phyloP scores from a whole-genome alignment of 2,888 invertebrate genomes.

The Oxystoma pomonae region DNA sequence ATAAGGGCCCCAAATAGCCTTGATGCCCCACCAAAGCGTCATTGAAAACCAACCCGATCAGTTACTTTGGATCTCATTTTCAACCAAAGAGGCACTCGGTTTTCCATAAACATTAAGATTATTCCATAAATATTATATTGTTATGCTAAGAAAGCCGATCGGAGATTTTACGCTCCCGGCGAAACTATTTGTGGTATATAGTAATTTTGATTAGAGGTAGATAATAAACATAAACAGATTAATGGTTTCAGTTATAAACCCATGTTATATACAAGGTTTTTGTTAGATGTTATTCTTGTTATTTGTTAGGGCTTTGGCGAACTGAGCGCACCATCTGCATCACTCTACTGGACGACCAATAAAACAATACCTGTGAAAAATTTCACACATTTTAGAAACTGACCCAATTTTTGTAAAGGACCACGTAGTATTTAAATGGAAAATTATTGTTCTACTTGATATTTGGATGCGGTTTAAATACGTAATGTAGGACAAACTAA shows the following conservation, averaged over 20 bases:
- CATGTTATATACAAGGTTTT: conserved; percentile 46
- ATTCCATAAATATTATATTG: conserved; percentile 52
- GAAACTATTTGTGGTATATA: conserved; percentile 52
- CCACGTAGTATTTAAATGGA: too few species aligned
- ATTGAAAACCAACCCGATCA: conserved; percentile 44
- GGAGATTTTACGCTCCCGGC: conserved; percentile 10
- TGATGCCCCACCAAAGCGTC: conserved; percentile 62
- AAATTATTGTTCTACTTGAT: too few species aligned
- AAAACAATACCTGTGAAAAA: too few species aligned
- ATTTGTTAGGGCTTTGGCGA: conserved; percentile 43
- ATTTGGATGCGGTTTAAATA: too few species aligned
- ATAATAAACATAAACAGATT: conserved; percentile 49
- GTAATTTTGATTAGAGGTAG: conserved; percentile 51
- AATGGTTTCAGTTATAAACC: conserved; percentile 49
- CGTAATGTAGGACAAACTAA: too few species aligned
- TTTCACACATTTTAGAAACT: too few species aligned
- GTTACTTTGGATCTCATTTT: conserved; percentile 42
- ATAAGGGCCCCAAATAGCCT: conserved; percentile 86
- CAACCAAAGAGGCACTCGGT: conserved; percentile 51
- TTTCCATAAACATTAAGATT: conserved; percentile 48
- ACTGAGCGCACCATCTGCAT: conserved; percentile 22
- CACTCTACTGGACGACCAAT: background rate
- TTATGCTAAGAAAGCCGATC: conserved; percentile 47
- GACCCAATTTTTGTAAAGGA: too few species aligned
- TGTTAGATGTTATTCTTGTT: conserved; percentile 48